Conservation (phyloP, 2,888 invertebrate species). For the Stegophylla sp. region DNA sequence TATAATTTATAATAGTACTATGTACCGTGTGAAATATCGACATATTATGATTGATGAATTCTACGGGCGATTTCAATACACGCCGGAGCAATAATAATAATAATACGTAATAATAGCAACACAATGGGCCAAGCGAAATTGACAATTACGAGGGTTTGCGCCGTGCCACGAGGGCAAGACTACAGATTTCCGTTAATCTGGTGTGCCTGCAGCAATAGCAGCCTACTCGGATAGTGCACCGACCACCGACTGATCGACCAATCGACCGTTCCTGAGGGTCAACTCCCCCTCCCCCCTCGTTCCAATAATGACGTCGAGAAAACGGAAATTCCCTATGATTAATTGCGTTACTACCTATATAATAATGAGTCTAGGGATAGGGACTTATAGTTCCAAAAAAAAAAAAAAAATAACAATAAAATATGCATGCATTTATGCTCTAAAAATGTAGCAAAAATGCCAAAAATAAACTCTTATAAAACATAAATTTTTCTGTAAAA, state of each 20-base stretch:
- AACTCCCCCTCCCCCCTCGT: constrained; percentile 15
- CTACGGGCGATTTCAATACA: constrained; percentile 18
- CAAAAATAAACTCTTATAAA: too few relatives aligned
- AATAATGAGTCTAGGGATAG: constrained; percentile 13
- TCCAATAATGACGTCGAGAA: constrained; percentile 36
- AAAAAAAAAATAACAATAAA: constrained; percentile 13
- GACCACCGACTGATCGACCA: neutral
- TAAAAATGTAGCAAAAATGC: too few relatives aligned
- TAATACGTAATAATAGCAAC: neutral
- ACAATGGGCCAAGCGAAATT: constrained; percentile 27
- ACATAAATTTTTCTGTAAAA: too few relatives aligned
- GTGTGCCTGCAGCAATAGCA: neutral
- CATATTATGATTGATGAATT: constrained; percentile 48
- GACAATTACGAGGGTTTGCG: constrained; percentile 32
- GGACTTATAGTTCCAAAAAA: too few relatives aligned
- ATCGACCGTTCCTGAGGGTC: neutral
- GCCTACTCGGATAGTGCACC: neutral
- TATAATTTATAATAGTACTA: neutral
- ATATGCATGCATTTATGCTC: too few relatives aligned
- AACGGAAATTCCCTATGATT: constrained; percentile 36
- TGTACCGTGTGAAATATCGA: constrained; percentile 5
- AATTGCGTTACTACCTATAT: constrained; percentile 41
- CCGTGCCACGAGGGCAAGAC: neutral
- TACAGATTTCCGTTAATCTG: constrained; percentile 39
- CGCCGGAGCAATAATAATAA: neutral